A percentile compares a stretch with the other conserved stretches of the same genome.
Conservation (phyloP, 2,797 vertebrate genomes). For the Allobates femoralis region DNA sequence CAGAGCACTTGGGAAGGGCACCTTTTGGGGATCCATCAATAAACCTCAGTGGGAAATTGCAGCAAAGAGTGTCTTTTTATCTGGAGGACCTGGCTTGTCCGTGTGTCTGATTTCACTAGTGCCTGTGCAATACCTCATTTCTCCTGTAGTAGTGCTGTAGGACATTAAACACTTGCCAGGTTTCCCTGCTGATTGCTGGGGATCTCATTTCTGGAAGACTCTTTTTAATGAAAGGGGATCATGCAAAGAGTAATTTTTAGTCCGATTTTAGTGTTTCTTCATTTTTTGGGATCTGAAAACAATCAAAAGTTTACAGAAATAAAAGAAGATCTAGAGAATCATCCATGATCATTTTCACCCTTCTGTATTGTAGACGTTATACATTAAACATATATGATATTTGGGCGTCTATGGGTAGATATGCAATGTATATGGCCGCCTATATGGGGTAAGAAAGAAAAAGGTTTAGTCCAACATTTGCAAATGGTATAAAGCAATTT, state of each 20-base stretch:
- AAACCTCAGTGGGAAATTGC: no score
- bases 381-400: not conserved
- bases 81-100: no score
- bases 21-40: no score
- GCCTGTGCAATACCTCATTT: not conserved
- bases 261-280: not conserved
- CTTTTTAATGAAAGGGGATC: not conserved
- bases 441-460: not conserved
- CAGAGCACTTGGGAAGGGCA: no score
- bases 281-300: not conserved
- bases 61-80: no score
- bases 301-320: not conserved
- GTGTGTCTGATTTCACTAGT: no score
- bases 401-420: not conserved
- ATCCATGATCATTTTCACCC: not conserved
- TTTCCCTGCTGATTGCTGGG: not conserved
- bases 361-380: not conserved
- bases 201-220: not conserved
- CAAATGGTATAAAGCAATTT: slow-evolving; percentile 28
- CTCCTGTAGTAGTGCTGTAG: not conserved
- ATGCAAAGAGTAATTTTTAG: not conserved
- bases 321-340: not conserved
- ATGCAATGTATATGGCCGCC: not conserved
- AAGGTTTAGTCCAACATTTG: not conserved
- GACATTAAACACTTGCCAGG: not conserved